Evolutionary conservation across 2,888 invertebrate species (phyloP), one percentile per base, ranked within the genome.

Genomic region (Epirrhoe tristata): DNA sequence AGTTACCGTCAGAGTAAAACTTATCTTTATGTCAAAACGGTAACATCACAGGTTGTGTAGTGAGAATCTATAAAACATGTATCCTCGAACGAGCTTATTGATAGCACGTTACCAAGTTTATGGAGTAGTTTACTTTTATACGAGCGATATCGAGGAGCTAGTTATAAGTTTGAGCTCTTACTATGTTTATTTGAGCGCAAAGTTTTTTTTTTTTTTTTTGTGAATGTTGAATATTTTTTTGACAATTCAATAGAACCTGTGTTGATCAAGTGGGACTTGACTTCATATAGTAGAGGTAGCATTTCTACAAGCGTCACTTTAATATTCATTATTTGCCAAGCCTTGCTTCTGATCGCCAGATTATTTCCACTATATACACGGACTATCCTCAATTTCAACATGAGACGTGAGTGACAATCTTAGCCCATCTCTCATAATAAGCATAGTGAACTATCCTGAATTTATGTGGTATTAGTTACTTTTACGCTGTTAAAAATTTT

Each of bases 61-160:
- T 86, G 84, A 85, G 83, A 82, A 76, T 65, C 69, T 72, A 88
- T 84, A 89, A 82, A 90, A 87, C 85, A 86, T 87, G 84, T 85
- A 85, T 83, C 74, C 75, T 76, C 77, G 71, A 76, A 78, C 80
- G 75, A 81, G 77, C 78, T 83, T 84, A 88, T 89, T 86, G 87
- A 89, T 86, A 82, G 87, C 84, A 76, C 81, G 85, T 85, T 86
- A 85, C 86, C 84, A 88, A 88, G 74, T 88, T 89, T 87, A 90
- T 87, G 85, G 84, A 86, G 88, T 86, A 84, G 83, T 88, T 87
- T 87, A 86, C 81, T 87, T 88, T 87, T 85, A 87, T 85, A 79
- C 74, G 77, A 72, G 75, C 79, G 79, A 82, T 85, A 87, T 67
- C 56, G 61, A 63, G 51, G 76, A 76, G 67, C 39, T 66, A 63